Conservation (phyloP, 2,113 vertebrate genomes). For the Sceloporus undulatus region DNA sequence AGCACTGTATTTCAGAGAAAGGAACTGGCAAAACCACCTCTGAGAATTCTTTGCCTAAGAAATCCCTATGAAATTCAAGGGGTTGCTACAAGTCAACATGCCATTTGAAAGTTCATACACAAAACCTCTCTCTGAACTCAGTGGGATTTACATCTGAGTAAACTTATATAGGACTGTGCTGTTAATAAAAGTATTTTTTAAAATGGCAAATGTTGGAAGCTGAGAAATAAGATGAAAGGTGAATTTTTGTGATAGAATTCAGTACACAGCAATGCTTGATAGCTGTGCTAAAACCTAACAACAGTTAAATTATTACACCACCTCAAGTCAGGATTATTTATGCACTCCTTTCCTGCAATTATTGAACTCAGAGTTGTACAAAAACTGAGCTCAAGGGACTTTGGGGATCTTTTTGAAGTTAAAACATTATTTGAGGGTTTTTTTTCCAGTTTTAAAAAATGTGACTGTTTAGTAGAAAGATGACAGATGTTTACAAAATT, state of each 20-base stretch:
- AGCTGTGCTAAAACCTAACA: conserved; percentile 1
- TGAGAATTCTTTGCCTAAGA: too few relatives aligned
- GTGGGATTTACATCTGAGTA: not conserved
- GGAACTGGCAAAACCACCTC: too few relatives aligned
- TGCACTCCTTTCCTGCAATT: not conserved
- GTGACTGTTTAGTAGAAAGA: not conserved
- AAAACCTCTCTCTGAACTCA: not conserved
- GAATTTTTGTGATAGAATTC: not conserved
- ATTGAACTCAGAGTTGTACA: not conserved
- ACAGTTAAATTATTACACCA: not conserved
- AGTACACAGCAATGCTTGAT: not conserved
- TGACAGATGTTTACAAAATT: not conserved
- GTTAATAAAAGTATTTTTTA: not conserved
- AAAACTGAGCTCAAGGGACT: not conserved
- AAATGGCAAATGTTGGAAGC: not conserved
- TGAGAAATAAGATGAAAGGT: not conserved
- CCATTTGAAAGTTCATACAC: too few relatives aligned
- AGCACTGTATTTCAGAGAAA: too few relatives aligned
- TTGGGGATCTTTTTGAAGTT: not conserved
- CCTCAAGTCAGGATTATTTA: not conserved
- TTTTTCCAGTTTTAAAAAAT: not conserved
- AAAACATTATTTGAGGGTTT: not conserved
- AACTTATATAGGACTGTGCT: not conserved
- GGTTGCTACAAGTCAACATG: too few relatives aligned
- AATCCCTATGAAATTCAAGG: too few relatives aligned